Conservation (phyloP, 2,797 vertebrate species). For the Halcyon leucocephala region DNA sequence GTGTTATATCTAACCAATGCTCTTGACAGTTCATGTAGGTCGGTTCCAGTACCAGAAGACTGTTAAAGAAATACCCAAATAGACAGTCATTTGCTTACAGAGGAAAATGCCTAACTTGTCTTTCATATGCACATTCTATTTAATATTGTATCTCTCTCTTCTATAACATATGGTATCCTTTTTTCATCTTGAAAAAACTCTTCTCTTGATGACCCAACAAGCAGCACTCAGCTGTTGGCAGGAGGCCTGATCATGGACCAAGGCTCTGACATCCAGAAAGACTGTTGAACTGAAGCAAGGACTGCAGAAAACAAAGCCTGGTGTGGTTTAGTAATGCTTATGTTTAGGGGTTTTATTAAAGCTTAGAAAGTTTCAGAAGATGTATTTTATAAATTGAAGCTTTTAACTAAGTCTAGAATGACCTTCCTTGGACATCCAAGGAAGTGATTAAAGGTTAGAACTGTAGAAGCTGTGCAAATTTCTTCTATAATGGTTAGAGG, state of each 20-base stretch:
- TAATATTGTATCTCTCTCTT: background rate
- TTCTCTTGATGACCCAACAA: background rate
- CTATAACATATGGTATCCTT: background rate
- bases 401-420: background rate
- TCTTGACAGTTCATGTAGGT: background rate
- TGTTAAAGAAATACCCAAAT: background rate
- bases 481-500: background rate
- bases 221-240: background rate
- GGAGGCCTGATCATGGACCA: background rate
- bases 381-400: background rate
- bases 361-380: background rate
- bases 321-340: background rate
- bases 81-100: background rate
- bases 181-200: background rate
- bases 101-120: background rate
- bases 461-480: background rate
- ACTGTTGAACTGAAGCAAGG: background rate
- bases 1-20: background rate
- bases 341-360: background rate
- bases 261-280: background rate
- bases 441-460: background rate
- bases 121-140: background rate
- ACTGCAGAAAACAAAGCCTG: background rate
- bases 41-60: background rate
- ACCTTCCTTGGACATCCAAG: background rate